Evolutionary conservation across 2,797 vertebrate genomes (phyloP), one percentile per base, ranked within the genome.

Genomic region (Caiman crocodilus): DNA sequence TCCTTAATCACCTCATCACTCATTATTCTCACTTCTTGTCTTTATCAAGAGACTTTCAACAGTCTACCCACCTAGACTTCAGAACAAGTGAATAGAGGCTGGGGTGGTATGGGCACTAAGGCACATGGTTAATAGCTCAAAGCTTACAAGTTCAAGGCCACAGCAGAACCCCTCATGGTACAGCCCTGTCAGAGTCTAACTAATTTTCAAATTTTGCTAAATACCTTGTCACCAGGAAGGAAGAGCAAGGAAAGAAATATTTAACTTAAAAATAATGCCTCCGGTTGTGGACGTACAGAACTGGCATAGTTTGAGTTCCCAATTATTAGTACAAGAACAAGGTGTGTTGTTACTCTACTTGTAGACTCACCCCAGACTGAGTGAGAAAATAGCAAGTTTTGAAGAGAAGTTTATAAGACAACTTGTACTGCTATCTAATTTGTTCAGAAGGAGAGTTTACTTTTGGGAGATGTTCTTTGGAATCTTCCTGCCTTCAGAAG

Each of bases 401-500:
- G 16, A 79, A 82, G 26, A 64, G 42, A 90, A 84, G 26, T 16
- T 18, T 20, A 26, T 16, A 0, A 1, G 14, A 77, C 42, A 42
- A 42, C 42, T 42, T 42, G 12, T 50, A 84, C 32, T 5, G 20
- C n/a, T 60, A 26, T 42, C 59, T 88, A 73, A 64, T 64, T 73
- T 58, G 60, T 42, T 42, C 35, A 71, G 12, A 6, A 25, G 81
- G 18, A 4, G 2, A 17, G 32, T 32, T 83, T 25, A 0, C 81
- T 55, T 79, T 78, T 20, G 61, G 25, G 63, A 55, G 14, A 65
- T n/a, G 69, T 87, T 4, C 55, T 71, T 28, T 76, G 0, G 14
- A 25, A 2, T 12, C 15, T 7, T 28, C 11, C 2, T 1, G 0
- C 11, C 17, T 77, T 82, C 78, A 30, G 5, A 5, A 84, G 78